Base-by-base conservation (phyloP, 1,140 invertebrate genomes). In the Magallana ariakensis region DNA sequence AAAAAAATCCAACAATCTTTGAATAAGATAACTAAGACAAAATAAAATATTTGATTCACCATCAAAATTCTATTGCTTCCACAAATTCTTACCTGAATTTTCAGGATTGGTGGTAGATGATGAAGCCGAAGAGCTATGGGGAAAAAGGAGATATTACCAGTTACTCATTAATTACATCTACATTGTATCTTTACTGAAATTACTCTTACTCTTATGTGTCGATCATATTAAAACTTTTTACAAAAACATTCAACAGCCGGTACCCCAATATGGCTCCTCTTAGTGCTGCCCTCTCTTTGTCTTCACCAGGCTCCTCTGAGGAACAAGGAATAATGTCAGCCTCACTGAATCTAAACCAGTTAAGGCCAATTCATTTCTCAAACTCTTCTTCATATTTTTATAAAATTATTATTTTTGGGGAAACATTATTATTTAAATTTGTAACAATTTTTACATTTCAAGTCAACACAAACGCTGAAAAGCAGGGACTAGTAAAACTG, bases 211-310 rank as follows among this genome's bases (percentile, higher is more conserved):
- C 1, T 46, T 46, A 46, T 46, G 33, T 46, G 33, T 46, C n/a
- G n/a, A n/a, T n/a, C 33, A 46, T 46, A 46, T 46, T 5, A 4
- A 46, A 46, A 46, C 33, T 46, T 5, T 46, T 46, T 46, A 46
- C 5, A 80, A 11, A 13, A 55, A 46, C 13, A 81, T n/a, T 26
- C 15, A 26, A 10, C 15, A n/a, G 16, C 22, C 46, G 87, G 87
- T 89, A 93, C 92, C 91, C 87, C 70, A 93, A 85, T 80, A 91
- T 90, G 4, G 96, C 96, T 89, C 96, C 96, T 57, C 96, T 93
- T 6, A 96, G 94, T 0, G 96, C 96, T 70, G 96, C 94, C 22
- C 95, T 95, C 85, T 95, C 96, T 84, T 95, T 95, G 58, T 96
- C 95, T 85, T 96, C 95, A 33, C 94, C 92, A 0, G 94, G 95